A percentile compares a stretch with the other conserved stretches of the same genome.
These are phyloP conservation scores for Cephus cinctus DNA, from an alignment of 1,140 invertebrate genomes.

Conservation along the genomic window DNA sequence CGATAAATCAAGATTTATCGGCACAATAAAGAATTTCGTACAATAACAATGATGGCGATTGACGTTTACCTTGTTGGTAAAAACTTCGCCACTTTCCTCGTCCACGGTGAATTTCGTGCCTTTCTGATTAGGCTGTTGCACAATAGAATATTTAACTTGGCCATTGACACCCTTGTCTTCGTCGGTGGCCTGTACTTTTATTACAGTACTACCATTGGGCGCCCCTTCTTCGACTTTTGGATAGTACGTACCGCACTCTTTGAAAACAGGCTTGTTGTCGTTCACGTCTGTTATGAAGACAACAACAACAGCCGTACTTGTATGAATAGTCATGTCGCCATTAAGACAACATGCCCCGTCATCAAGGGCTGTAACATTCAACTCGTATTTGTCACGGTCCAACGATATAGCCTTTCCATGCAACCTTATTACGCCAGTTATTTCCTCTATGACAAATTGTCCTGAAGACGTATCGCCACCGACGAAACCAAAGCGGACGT, in stretches of 20 bases:
- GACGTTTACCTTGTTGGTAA: constrained; percentile 77
- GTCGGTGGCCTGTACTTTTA: constrained; percentile 91
- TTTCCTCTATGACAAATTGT: constrained; percentile 93
- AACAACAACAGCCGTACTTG: constrained; percentile 91
- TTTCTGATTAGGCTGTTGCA: constrained; percentile 94
- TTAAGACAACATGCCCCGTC: constrained; percentile 91
- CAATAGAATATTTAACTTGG: constrained; percentile 92
- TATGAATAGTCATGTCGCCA: constrained; percentile 82
- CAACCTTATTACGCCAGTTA: constrained; percentile 89
- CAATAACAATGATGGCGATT: background rate
- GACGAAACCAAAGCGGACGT: constrained; percentile 91
- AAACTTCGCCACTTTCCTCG: constrained; percentile 91
- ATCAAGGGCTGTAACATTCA: constrained; percentile 92
- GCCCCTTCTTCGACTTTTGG: constrained; percentile 92
- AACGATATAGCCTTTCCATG: constrained; percentile 81
- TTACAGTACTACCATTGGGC: constrained; percentile 87
- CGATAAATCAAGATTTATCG: background rate
- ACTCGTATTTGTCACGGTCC: constrained; percentile 87
- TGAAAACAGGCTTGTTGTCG: constrained; percentile 92
- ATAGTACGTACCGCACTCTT: constrained; percentile 87
- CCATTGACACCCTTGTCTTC: constrained; percentile 93
- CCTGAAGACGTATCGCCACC: constrained; percentile 85
- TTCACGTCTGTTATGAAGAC: constrained; percentile 96
- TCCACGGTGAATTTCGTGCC: constrained; percentile 94
- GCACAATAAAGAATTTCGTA: background rate